These are phyloP conservation scores for Fragum fragum DNA, from an alignment of 2,888 invertebrate species.

Conservation along the genomic window DNA sequence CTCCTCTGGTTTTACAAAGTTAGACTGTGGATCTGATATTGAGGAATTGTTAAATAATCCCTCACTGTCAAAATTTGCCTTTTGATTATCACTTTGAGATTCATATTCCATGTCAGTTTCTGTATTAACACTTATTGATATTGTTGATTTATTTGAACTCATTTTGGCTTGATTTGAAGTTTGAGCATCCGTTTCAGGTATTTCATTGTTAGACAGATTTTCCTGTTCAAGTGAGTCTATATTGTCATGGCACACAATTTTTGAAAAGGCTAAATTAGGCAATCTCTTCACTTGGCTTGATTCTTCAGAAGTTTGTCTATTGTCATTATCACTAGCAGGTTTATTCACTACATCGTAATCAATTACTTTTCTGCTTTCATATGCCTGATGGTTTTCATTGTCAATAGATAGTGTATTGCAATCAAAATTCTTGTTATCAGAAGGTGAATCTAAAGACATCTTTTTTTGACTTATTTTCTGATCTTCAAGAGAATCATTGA, in stretches of 20 bases:
- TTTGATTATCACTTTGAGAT: background rate
- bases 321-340: background rate
- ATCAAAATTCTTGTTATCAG: background rate
- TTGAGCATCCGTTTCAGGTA: background rate
- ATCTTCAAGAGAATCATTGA: slow-evolving; percentile 53
- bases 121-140: background rate
- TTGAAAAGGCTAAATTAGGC: slow-evolving; percentile 12
- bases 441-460: background rate
- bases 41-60: background rate
- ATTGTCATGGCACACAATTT: slow-evolving; percentile 34
- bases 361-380: background rate
- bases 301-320: background rate
- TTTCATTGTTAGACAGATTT: background rate
- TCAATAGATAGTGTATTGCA: background rate
- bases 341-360: background rate
- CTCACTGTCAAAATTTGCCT: background rate
- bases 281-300: background rate
- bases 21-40: background rate
- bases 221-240: slow-evolving; percentile 6
- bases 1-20: background rate
- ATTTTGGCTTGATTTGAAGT: background rate
- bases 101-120: background rate
- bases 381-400: background rate
- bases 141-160: background rate
- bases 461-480: background rate